A percentile compares a stretch with the other conserved stretches of the same genome.
Conservation (phyloP, 2,888 invertebrate genomes). For the Campoletis raptor region DNA sequence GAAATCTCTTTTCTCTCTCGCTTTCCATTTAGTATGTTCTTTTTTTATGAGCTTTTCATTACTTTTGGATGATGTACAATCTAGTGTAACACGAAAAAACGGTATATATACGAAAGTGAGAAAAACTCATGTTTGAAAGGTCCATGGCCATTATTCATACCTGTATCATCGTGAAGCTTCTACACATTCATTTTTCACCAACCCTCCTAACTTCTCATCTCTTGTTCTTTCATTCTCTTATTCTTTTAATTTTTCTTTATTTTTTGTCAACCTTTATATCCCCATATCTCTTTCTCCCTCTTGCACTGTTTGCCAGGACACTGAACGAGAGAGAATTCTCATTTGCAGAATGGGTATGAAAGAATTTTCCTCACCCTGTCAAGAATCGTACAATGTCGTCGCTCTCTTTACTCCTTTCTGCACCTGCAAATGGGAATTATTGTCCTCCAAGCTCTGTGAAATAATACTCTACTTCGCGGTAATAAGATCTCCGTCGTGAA, state of each 20-base stretch:
- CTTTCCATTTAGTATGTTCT: constrained; percentile 80
- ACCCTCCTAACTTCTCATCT: constrained; percentile 48
- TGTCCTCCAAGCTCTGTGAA: constrained; percentile 67
- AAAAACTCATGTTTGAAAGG: constrained; percentile 78
- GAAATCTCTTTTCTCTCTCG: constrained; percentile 26
- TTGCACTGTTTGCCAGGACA: constrained; percentile 31
- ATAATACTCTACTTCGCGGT: constrained; percentile 65
- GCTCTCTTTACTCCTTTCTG: constrained; percentile 33
- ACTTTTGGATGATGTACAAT: constrained; percentile 67
- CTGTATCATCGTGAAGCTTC: constrained; percentile 63
- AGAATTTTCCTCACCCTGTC: constrained; percentile 73
- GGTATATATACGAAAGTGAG: constrained; percentile 63
- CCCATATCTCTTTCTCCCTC: constrained; percentile 11
- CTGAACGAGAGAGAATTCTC: constrained; percentile 73
- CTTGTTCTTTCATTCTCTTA: constrained; percentile 43
- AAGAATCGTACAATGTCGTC: constrained; percentile 62
- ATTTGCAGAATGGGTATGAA: constrained; percentile 80
- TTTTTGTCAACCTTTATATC: constrained; percentile 24
- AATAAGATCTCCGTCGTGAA: constrained; percentile 66
- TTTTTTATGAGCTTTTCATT: constrained; percentile 84
- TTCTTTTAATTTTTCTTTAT: constrained; percentile 37
- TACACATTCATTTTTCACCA: constrained; percentile 50
- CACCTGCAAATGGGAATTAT: constrained; percentile 71
- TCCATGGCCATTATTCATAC: constrained; percentile 75
- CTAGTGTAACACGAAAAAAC: constrained; percentile 38